Evolutionary conservation across 2,113 vertebrate species (phyloP), one percentile per base, ranked within the genome.

Genomic region (Castor canadensis): DNA sequence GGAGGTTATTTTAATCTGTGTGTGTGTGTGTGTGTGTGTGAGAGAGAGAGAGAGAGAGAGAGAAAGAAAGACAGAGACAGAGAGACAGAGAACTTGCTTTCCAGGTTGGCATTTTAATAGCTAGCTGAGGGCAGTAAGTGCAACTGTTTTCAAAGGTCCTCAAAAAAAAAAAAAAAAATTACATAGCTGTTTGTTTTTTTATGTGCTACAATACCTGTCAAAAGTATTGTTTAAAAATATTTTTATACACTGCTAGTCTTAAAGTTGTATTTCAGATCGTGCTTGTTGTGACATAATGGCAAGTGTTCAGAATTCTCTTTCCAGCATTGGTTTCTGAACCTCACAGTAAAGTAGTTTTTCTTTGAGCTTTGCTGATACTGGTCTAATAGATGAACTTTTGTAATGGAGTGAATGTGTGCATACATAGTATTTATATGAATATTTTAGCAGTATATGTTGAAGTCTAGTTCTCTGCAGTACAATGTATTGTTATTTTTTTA

Each of bases 341-440:
- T 47, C 58, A 7, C 85, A 91, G 95, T 94, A 49, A 87, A 64
- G 64, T 91, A 12, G 54, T 83, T 94, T 82, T 92, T 73, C 91
- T 91, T 89, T 92, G 64, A 43, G 91, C 87, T 92, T 95, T 79
- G 91, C 71, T 93, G 94, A 91, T 86, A 54, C 1, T 80, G 52
- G 77, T 75, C 82, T 95, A 64, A 75, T 83, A 84, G 93, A 84
- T 94, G 94, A 97, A 90, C 85, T 98, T 98, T 97, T 96, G 96
- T 96, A 75, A 85, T 8, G 94, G 93, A 89, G 76, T 97, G 96
- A 96, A 91, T 94, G 95, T 92, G 94, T 96, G 89, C 95, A 96
- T 98, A 98, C 98, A 97, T 97, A 98, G 97, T 98, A 98, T 98
- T 99, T 98, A 98, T 98, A 97, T 98, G 94, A 98, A 96, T 96